A percentile compares a stretch with the other conserved stretches of the same genome.
These are phyloP conservation scores for Hypsopygia costalis DNA, from an alignment of 2,888 invertebrate species.

Conservation along the genomic window DNA sequence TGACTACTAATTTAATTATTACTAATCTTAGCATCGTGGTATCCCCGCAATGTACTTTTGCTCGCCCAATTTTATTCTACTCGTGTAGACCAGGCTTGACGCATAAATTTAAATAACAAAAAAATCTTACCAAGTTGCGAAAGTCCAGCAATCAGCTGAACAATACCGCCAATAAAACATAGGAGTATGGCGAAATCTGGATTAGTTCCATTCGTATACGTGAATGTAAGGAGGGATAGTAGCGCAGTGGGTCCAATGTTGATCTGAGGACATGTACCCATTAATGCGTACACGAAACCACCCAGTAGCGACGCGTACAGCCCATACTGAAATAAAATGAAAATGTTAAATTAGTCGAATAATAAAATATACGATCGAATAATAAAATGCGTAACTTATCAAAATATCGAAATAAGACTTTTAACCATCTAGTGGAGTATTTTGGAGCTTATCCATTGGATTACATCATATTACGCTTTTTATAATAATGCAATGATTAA, in stretches of 20 bases:
- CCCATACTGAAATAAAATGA: slow-evolving; percentile 83
- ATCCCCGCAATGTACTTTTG: no score
- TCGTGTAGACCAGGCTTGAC: no score
- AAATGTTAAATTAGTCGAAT: neutral
- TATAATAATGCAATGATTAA: no score
- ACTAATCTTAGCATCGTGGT: no score
- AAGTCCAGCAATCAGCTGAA: slow-evolving; percentile 83
- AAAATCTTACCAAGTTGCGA: slow-evolving; percentile 81
- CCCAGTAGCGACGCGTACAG: slow-evolving; percentile 91
- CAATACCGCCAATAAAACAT: slow-evolving; percentile 83
- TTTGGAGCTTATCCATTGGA: no score
- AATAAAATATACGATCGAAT: no score
- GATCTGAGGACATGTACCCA: slow-evolving; percentile 86
- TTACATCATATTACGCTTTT: no score
- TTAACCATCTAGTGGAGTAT: no score
- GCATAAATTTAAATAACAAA: neutral
- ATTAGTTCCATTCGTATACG: slow-evolving; percentile 80
- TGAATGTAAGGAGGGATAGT: slow-evolving; percentile 86
- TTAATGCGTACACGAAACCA: slow-evolving; percentile 87
- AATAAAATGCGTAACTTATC: no score
- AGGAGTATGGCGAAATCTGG: slow-evolving; percentile 83
- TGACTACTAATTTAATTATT: no score
- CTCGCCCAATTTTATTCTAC: no score
- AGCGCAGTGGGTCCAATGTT: slow-evolving; percentile 87
- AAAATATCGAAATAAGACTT: no score